Conservation (phyloP, 2,113 vertebrate genomes). For the Pogona vitticeps region DNA sequence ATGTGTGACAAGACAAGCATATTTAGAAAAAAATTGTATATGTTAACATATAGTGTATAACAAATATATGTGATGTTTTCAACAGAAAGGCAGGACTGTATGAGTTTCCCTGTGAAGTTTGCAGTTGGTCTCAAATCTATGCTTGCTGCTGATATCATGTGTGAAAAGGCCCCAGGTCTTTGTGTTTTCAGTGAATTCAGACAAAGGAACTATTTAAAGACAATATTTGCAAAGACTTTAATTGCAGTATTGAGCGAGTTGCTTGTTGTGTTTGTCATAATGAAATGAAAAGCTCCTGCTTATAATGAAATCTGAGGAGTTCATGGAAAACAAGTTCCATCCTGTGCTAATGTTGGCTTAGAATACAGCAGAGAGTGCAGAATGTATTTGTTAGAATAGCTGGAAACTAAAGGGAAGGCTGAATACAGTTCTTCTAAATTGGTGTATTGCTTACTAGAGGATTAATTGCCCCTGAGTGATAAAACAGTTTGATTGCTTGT, state of each 20-base stretch:
- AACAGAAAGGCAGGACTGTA: neutral
- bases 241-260: neutral
- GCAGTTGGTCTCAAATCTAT: neutral
- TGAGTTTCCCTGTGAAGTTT: neutral
- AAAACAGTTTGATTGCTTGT: neutral
- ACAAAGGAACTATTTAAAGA: neutral
- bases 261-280: neutral
- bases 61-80: neutral
- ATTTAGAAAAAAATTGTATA: neutral
- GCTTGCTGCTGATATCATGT: neutral
- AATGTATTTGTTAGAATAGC: constrained; percentile 15
- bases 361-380: neutral
- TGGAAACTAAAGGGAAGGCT: neutral
- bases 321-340: neutral
- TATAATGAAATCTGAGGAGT: neutral
- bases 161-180: neutral
- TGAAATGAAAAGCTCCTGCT: constrained; percentile 3
- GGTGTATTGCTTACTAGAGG: constrained; percentile 21
- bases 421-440: neutral
- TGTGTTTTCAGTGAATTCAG: neutral
- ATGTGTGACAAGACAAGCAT: neutral
- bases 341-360: constrained; percentile 4
- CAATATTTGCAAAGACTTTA: neutral
- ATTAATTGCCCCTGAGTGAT: neutral
- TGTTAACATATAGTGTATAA: neutral